These are phyloP conservation scores for Heliconius ismenius DNA, from an alignment of 2,888 invertebrate genomes.

Conservation along the genomic window DNA sequence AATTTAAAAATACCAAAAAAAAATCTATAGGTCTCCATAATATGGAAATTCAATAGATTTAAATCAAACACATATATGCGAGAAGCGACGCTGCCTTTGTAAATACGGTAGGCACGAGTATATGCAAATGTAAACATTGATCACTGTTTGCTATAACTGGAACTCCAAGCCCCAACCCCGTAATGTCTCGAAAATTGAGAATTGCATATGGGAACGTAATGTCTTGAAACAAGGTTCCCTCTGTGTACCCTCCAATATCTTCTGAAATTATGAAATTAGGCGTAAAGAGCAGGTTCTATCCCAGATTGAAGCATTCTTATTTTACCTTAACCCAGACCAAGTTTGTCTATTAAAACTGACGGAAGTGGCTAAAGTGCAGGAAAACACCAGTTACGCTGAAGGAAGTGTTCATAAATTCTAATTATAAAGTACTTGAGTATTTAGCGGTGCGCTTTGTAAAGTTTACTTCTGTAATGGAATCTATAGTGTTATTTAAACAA, in stretches of 20 bases:
- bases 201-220: too few species aligned
- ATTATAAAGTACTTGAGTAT: conserved; percentile 15
- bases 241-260: background rate
- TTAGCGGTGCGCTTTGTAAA: background rate
- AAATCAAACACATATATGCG: too few species aligned
- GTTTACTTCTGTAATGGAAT: background rate
- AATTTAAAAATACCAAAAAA: background rate
- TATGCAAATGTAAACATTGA: too few species aligned
- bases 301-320: background rate
- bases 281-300: background rate
- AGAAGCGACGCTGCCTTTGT: too few species aligned
- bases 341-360: background rate
- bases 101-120: too few species aligned
- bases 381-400: background rate
- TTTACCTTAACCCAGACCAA: background rate
- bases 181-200: too few species aligned
- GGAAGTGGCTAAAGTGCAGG: background rate
- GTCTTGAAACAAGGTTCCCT: too few species aligned
- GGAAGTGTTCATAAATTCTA: conserved; percentile 19
- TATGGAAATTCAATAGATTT: conserved; percentile 1
- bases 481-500: background rate
- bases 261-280: background rate
- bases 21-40: background rate
- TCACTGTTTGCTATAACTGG: too few species aligned
- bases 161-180: too few species aligned